Evolutionary conservation across 2,797 vertebrate genomes (phyloP), one percentile per base, ranked within the genome.

Genomic region (Ammospiza maritima): DNA sequence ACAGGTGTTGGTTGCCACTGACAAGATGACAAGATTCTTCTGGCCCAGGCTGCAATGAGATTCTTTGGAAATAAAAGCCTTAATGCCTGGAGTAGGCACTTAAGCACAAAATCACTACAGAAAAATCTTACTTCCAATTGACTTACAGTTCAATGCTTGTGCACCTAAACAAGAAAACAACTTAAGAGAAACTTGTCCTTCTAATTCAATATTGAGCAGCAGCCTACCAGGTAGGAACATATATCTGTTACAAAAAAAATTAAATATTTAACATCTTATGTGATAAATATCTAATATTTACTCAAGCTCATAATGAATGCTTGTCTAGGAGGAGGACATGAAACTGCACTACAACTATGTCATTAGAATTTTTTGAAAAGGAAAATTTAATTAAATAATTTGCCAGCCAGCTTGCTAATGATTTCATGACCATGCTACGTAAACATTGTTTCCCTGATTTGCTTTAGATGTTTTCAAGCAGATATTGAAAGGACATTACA

Each of bases 211-310:
- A 86, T 3, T 26, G 19, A 77, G 32, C 21, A 71, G 61, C 20
- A 84, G 50, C 17, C 57, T 72, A 75, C 42, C 21, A 72, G 30
- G 14, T 54, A 86, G 50, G 71, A 84, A 88, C 53, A 69, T n/a
- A 11, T 40, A 58, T 69, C 38, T 56, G 60, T 69, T 69, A 72
- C 8, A 61, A 7, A 58, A 78, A 86, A 78, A 91, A 32, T 82
- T 94, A 83, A 88, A 74, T 94, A 88, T 95, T 96, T 93, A 92
- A 88, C 45, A 88, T 56, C 53, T 26, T 90, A 38, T 64, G 69
- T 77, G 69, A 95, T 76, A 95, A 96, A 93, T 93, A 87, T 47
- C 92, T 65, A 94, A 82, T 91, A 96, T 94, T 88, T 95, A 93
- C 72, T 87, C 44, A 88, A 95, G 93, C 83, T 93, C 64, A 93